These are phyloP conservation scores for zebrafish (Danio rerio) DNA, from an alignment of 2,113 vertebrate species.

Conservation along the genomic window DNA sequence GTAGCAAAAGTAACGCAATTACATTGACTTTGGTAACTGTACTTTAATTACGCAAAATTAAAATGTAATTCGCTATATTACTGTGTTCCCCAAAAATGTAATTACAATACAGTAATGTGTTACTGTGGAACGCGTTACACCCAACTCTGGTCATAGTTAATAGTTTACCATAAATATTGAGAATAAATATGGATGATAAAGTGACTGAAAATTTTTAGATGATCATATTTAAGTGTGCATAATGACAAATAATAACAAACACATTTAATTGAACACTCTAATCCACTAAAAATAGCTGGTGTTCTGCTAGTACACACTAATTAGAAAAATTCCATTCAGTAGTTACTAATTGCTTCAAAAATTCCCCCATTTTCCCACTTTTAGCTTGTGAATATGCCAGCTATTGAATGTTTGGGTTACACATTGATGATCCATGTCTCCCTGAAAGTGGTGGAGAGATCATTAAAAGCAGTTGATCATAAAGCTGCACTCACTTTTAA, in stretches of 20 bases:
- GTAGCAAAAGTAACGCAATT: too few species aligned
- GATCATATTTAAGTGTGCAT: background rate
- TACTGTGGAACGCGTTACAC: too few species aligned
- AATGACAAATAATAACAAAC: background rate
- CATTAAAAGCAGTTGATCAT: slow-evolving; percentile 35
- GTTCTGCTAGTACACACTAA: background rate
- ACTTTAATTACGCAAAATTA: too few species aligned
- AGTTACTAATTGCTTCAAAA: background rate
- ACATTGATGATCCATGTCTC: slow-evolving; percentile 1
- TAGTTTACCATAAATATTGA: too few species aligned
- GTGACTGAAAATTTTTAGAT: background rate
- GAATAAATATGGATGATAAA: too few species aligned
- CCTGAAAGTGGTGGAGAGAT: slow-evolving; percentile 9
- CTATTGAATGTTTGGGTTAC: background rate
- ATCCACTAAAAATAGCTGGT: background rate
- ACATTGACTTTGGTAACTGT: too few species aligned
- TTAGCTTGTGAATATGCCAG: background rate
- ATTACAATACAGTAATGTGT: too few species aligned
- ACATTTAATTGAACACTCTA: background rate
- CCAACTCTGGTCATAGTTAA: too few species aligned
- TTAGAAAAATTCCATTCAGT: background rate
- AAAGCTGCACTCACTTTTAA: slow-evolving; percentile 17
- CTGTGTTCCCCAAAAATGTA: too few species aligned
- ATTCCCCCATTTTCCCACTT: background rate
- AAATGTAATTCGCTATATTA: too few species aligned